These are phyloP conservation scores for Cichlasoma orientale DNA, from an alignment of 2,797 vertebrate species.

Conservation along the genomic window DNA sequence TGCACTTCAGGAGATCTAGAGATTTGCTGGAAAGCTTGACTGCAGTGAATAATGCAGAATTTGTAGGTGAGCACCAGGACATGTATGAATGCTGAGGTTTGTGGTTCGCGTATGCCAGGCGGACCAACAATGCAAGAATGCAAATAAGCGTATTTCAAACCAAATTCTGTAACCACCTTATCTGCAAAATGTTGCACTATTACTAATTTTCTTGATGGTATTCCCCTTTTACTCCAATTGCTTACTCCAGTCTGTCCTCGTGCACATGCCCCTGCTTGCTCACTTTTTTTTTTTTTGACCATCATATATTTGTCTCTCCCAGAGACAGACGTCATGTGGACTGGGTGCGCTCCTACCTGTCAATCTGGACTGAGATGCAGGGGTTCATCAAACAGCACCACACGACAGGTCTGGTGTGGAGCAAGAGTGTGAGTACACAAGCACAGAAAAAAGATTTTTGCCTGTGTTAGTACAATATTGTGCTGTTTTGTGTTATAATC, in stretches of 20 bases:
- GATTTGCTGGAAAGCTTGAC: no score
- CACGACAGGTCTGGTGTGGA: constrained; percentile 92
- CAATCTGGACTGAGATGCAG: constrained; percentile 95
- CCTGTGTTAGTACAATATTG: not conserved
- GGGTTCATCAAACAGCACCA: constrained; percentile 94
- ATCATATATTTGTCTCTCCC: not conserved
- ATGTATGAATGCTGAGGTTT: no score
- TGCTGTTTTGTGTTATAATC: not conserved
- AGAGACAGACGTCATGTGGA: constrained; percentile 94
- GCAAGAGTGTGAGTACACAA: constrained; percentile 87
- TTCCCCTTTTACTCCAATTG: not conserved
- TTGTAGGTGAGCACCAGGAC: no score
- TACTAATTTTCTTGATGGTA: not conserved
- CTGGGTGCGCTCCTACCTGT: constrained; percentile 95
- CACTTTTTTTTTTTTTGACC: not conserved
- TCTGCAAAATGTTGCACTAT: not conserved
- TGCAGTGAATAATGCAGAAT: no score
- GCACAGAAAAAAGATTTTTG: not conserved
- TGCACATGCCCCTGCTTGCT: not conserved
- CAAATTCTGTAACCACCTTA: not conserved
- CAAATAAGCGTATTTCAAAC: accelerated
- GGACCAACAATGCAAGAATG: not conserved
- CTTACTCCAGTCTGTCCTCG: not conserved
- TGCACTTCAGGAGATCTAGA: no score
- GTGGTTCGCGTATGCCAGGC: no score